Conservation (phyloP, 2,797 vertebrate species). For the Parauchenoglanis punctatus region DNA sequence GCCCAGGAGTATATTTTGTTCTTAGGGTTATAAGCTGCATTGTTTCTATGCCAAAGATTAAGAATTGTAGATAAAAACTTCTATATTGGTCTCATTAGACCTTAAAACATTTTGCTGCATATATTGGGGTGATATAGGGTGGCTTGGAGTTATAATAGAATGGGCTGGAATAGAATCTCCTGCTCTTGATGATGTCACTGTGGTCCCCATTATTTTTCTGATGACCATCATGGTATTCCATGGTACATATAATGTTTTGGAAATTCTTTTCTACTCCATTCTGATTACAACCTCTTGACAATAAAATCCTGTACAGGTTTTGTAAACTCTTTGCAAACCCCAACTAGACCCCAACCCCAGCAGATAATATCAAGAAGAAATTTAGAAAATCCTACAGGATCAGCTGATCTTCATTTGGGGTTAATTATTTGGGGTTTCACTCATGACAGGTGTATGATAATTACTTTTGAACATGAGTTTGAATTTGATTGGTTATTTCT, state of each 20-base stretch:
- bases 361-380: neutral
- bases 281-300: neutral
- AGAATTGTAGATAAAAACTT: neutral
- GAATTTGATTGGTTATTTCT: neutral
- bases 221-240: neutral
- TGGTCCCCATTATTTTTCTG: neutral
- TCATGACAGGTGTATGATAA: neutral
- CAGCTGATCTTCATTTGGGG: no score
- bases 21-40: no score
- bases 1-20: neutral
- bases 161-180: neutral
- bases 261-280: neutral
- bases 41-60: neutral
- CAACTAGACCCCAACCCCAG: no score
- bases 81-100: neutral
- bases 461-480: neutral
- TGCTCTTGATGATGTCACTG: neutral
- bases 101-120: no score
- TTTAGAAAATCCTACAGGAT: no score
- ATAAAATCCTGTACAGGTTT: neutral
- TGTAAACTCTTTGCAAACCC: neutral
- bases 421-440: neutral
- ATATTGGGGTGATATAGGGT: no score
- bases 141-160: no score
- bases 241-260: neutral